These are phyloP conservation scores for Solea solea DNA, from an alignment of 2,113 vertebrate species.

Conservation along the genomic window DNA sequence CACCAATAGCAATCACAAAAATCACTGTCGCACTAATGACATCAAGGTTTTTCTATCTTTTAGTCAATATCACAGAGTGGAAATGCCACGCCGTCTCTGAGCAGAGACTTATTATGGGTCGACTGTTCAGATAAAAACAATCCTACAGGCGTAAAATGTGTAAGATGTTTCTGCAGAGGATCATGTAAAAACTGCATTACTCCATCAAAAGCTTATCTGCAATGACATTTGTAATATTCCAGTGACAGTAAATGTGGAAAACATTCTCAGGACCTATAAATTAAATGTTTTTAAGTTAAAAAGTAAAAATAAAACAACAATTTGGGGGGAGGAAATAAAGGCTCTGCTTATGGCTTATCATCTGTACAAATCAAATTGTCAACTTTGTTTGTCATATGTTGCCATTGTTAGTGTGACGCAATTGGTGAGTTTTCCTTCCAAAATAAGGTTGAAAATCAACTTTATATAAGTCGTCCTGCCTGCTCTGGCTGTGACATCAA, in stretches of 20 bases:
- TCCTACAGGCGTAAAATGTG: background rate
- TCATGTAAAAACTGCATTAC: background rate
- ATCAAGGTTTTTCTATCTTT: slow-evolving; percentile 1
- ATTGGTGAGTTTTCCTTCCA: too few species aligned
- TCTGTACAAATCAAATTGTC: too few species aligned
- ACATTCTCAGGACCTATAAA: too few species aligned
- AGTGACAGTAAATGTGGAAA: background rate
- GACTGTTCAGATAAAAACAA: background rate
- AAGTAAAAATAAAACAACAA: too few species aligned
- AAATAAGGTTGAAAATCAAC: too few species aligned
- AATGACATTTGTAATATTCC: background rate
- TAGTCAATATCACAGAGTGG: background rate
- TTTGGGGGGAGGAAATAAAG: too few species aligned
- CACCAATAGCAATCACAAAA: slow-evolving; percentile 16
- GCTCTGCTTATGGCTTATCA: too few species aligned
- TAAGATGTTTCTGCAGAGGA: background rate
- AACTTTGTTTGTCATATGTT: too few species aligned
- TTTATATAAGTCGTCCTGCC: too few species aligned
- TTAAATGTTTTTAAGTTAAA: too few species aligned
- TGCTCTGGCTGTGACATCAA: too few species aligned
- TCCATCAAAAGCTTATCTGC: background rate
- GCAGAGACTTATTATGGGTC: background rate
- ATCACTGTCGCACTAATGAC: slow-evolving; percentile 18
- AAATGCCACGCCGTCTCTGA: background rate
- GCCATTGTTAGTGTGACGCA: too few species aligned